Base-by-base conservation (phyloP, 1,140 invertebrate species). In the Drosophila elegans region DNA sequence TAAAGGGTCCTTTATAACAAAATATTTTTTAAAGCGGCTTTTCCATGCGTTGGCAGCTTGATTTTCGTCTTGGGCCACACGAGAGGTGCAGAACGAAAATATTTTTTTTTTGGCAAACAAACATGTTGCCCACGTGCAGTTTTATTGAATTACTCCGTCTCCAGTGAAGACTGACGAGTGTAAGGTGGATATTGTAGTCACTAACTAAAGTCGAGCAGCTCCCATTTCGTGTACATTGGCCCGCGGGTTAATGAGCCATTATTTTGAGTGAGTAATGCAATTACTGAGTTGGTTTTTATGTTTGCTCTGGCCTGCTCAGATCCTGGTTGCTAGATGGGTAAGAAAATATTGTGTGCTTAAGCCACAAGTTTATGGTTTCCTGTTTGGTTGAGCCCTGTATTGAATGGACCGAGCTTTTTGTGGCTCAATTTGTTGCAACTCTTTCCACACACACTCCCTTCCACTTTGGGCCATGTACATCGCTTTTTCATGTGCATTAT, bases 191-290 rank as follows among this genome's bases (percentile, higher is more conserved):
- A 42, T 39, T 34, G 51, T 34, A 49, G 52, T 49, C 29, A 41
- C 51, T 71, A 71, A 72, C 71, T 72, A 49, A 71, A 49, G 68
- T 36, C 29, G n/a, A 36, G 29, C 32, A 48, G 51, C n/a, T 57
- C 10, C 41, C 29, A 39, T 48, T 69, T 11, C 42, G 36, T 39
- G 36, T 51, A 27, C 60, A 64, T 48, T 13, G 45, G 46, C 39
- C 32, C 27, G 42, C 16, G 16, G 34, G 71, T 60, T 66, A 81
- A 81, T 73, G 78, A 61, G 78, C 41, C 74, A 80, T 76, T 80
- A 76, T 46, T 73, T 81, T 81, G 73, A 76, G 73, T 80, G 78
- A 62, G 66, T 72, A 81, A 81, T 66, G 66, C 78, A 81, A 81
- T 81, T 77, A 80, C 78, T 59, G 51, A 44, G 46, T 41, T 44